These are phyloP conservation scores for Aphelocoma coerulescens DNA, from an alignment of 2,113 vertebrate genomes.

Conservation along the genomic window DNA sequence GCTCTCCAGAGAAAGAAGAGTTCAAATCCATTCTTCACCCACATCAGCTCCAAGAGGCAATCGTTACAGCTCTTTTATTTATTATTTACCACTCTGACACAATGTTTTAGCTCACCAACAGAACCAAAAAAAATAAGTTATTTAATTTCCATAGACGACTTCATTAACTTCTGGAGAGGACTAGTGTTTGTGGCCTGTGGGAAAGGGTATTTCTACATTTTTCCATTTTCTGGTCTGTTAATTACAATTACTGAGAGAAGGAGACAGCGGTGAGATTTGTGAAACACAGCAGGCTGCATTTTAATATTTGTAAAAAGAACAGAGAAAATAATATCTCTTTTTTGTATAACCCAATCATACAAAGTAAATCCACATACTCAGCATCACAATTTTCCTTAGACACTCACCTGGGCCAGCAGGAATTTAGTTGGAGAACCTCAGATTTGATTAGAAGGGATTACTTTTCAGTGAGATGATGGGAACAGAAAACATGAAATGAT, in stretches of 20 bases:
- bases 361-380: neutral
- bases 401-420: neutral
- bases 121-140: neutral
- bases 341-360: neutral
- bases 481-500: neutral
- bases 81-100: neutral
- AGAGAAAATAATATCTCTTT: neutral
- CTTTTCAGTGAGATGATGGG: neutral
- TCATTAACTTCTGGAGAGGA: neutral
- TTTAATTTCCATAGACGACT: neutral
- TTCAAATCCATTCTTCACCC: neutral
- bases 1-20: neutral
- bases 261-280: neutral
- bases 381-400: neutral
- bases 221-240: constrained; percentile 47
- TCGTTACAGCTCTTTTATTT: neutral
- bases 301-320: neutral
- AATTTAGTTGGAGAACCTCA: neutral
- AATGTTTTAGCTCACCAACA: neutral
- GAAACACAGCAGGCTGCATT: neutral
- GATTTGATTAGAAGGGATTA: neutral
- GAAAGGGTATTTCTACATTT: constrained; percentile 23
- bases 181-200: neutral
- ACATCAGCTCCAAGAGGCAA: neutral
- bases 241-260: neutral